Evolutionary conservation across 2,797 vertebrate species (phyloP).

Genomic region (Cephalopachus bancanus): DNA sequence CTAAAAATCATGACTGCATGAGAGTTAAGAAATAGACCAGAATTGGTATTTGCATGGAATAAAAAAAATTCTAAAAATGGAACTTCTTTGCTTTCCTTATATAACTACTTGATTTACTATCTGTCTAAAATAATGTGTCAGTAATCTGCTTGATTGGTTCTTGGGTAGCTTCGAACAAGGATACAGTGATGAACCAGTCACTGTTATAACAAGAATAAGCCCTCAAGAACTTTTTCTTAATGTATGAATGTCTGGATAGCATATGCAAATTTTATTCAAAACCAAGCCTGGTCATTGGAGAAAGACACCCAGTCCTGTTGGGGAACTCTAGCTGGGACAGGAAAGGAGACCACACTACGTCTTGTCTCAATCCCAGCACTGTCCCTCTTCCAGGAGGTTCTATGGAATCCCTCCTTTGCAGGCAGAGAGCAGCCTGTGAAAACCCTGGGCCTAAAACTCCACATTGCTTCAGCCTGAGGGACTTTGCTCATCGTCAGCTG

Average conservation of each 20-base stretch:
- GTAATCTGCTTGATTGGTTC: not conserved
- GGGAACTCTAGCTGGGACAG: not conserved
- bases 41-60: not conserved
- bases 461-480: not conserved
- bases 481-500: not conserved
- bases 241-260: not conserved
- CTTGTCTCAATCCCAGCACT: not conserved
- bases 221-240: not conserved
- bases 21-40: not conserved
- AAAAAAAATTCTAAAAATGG: slow-evolving; percentile 9
- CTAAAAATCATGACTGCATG: not conserved
- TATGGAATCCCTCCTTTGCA: not conserved
- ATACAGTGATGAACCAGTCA: not conserved
- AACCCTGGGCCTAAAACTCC: not conserved
- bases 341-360: not conserved
- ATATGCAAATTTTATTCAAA: not conserved
- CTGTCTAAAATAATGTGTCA: not conserved
- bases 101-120: not conserved
- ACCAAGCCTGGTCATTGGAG: not conserved
- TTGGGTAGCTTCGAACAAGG: not conserved
- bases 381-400: not conserved
- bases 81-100: not conserved
- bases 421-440: not conserved
- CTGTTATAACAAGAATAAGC: not conserved
- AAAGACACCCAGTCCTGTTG: not conserved